Conservation (phyloP, 2,113 vertebrate genomes). For the Pterocles burchelli region DNA sequence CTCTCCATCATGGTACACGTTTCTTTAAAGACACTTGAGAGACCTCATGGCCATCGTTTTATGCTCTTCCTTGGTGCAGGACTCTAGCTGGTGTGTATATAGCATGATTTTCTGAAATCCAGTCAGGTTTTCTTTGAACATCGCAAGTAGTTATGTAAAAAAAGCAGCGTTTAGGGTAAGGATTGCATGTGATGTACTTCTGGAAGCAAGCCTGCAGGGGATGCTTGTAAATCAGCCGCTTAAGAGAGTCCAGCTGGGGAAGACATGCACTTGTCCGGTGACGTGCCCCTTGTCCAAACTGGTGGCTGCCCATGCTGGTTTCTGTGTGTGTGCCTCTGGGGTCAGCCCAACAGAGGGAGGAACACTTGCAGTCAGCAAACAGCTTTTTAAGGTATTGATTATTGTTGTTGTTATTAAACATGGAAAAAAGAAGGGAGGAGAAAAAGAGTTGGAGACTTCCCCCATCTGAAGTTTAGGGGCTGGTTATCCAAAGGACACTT, state of each 20-base stretch:
- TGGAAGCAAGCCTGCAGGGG: neutral
- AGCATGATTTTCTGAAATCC: neutral
- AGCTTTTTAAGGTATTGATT: neutral
- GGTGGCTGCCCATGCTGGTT: neutral
- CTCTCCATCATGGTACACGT: fast-evolving
- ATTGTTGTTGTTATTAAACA: neutral
- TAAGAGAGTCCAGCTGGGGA: neutral
- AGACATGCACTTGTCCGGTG: neutral
- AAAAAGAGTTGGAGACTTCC: neutral
- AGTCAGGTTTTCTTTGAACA: neutral
- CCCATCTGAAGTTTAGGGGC: neutral
- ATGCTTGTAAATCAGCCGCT: neutral
- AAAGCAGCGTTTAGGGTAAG: neutral
- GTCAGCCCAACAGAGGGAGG: neutral
- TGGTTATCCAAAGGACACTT: neutral
- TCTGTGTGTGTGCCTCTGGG: neutral
- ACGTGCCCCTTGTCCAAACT: neutral
- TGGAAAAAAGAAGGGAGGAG: neutral
- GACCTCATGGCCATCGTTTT: neutral
- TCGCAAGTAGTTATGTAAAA: neutral
- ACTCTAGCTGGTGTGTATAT: neutral
- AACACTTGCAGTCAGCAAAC: neutral
- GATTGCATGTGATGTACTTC: neutral
- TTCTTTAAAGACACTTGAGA: neutral
- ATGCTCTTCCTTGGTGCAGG: neutral